Evolutionary conservation across 2,113 vertebrate species (phyloP).

Genomic region (Grallaria varia): DNA sequence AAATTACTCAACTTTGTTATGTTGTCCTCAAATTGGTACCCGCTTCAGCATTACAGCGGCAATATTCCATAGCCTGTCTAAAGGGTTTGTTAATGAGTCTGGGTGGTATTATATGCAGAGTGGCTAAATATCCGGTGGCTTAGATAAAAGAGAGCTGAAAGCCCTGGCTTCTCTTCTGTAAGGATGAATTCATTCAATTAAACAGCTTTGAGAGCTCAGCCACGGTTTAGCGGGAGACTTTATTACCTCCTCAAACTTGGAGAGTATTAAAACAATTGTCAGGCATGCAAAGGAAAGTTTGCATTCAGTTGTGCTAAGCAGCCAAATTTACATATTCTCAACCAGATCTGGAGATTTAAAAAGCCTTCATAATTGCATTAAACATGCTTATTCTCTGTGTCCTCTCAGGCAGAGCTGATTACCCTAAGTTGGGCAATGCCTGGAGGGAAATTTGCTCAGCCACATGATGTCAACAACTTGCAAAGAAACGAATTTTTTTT

Average conservation of each 20-base stretch:
- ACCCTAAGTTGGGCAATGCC: constrained; percentile 55
- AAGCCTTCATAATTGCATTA: constrained; percentile 73
- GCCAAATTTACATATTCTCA: constrained; percentile 65
- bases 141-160: constrained; percentile 64
- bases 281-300: constrained; percentile 56
- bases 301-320: constrained; percentile 63
- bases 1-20: neutral
- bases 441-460: constrained; percentile 50
- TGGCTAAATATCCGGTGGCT: constrained; percentile 75
- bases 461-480: constrained; percentile 34
- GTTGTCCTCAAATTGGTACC: neutral
- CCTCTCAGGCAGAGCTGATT: constrained; percentile 60
- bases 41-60: neutral
- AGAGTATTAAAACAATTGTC: constrained; percentile 69
- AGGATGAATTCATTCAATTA: constrained; percentile 77
- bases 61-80: neutral
- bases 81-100: constrained; percentile 42
- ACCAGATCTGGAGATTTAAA: constrained; percentile 48
- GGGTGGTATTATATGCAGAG: constrained; percentile 58
- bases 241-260: constrained; percentile 60
- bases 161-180: constrained; percentile 70
- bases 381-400: constrained; percentile 59
- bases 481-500: constrained; percentile 34
- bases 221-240: constrained; percentile 67
- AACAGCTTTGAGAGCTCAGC: constrained; percentile 72